A percentile compares a stretch with the other conserved stretches of the same genome.
phyloP scores from a whole-genome alignment of 2,113 vertebrate species.

The Melanerpes aurifrons region DNA sequence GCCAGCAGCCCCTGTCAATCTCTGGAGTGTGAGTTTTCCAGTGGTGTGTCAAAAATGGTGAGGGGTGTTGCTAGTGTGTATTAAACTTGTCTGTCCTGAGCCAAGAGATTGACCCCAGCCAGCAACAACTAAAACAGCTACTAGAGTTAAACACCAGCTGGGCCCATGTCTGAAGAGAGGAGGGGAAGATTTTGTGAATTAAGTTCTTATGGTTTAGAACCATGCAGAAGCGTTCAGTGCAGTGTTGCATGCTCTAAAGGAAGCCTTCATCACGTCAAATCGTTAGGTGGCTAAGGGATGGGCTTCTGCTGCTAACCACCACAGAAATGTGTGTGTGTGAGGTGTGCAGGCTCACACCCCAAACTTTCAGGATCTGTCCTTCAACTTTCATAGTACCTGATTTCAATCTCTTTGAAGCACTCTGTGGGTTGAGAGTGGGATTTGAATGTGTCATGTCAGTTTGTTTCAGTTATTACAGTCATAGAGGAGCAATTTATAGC shows the following conservation, averaged over 20 bases:
- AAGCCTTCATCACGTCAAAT: background rate
- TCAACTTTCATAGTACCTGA: background rate
- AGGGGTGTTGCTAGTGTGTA: background rate
- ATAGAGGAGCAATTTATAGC: conserved; percentile 18
- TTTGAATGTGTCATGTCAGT: background rate
- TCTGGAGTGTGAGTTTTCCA: conserved; percentile 40
- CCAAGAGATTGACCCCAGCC: conserved; percentile 41
- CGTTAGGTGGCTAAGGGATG: accelerated
- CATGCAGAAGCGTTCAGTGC: background rate
- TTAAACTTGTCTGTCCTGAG: conserved; percentile 10
- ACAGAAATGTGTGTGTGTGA: background rate
- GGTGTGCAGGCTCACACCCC: background rate
- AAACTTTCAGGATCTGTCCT: background rate
- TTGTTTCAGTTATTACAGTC: conserved; percentile 47
- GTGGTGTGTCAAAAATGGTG: conserved; percentile 58
- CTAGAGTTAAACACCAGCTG: conserved; percentile 39
- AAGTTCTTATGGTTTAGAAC: background rate
- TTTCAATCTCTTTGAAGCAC: background rate
- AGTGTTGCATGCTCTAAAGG: background rate
- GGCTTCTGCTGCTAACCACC: background rate
- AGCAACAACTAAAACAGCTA: conserved; percentile 10
- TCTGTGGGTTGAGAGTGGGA: background rate
- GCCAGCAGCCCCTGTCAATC: conserved; percentile 36
- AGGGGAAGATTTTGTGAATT: conserved; percentile 4
- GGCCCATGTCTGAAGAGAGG: background rate